Evolutionary conservation across 2,888 invertebrate genomes (phyloP), one percentile per base, ranked within the genome.

Genomic region (Limnephilus lunatus): DNA sequence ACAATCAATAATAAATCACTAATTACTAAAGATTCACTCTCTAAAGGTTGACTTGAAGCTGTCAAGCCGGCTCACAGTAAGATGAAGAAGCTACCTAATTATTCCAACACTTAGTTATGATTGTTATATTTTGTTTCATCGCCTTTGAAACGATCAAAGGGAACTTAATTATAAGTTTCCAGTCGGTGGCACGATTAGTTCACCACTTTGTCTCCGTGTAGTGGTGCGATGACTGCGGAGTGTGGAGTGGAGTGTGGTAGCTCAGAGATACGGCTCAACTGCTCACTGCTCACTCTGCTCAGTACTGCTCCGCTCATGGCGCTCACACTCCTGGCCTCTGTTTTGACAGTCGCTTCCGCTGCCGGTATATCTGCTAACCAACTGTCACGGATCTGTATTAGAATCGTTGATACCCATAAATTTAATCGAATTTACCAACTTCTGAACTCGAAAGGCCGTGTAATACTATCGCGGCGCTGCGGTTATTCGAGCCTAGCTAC

Each of bases 341-440:
- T 83, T 32, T 30, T 35, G 83, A 48, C 85, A 48, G 85, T 44
- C 39, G 48, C 44, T 85, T 44, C 85, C 85, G 82, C 39, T 85
- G 11, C 85, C 35, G 32, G 35, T 85, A 32, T 30, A 30, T 11
- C 35, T 35, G 39, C 85, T 44, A 85, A 85, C 85, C 44, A 35
- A 85, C 48, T 85, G 85, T 85, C 85, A 85, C 85, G 30, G 85
- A 86, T 86, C 85, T 86, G n/a, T 44, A 86, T 86, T 48, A 44
- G 39, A 44, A 86, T 44, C 30, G n/a, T n/a, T 30, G 44, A 83
- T 83, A 83, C 68, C 68, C 25, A 68, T 83, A 31, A 35, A 83
- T 35, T 83, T 31, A 83, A 85, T 85, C 44, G 85, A 44, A 85
- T 85, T 85, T 85, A 19, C 85, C 85, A 85, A 39, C 83, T 83